A percentile compares a stretch with the other conserved stretches of the same genome.
Evolutionary conservation across 2,113 vertebrate species (phyloP).

Genomic region (Rana temporaria): DNA sequence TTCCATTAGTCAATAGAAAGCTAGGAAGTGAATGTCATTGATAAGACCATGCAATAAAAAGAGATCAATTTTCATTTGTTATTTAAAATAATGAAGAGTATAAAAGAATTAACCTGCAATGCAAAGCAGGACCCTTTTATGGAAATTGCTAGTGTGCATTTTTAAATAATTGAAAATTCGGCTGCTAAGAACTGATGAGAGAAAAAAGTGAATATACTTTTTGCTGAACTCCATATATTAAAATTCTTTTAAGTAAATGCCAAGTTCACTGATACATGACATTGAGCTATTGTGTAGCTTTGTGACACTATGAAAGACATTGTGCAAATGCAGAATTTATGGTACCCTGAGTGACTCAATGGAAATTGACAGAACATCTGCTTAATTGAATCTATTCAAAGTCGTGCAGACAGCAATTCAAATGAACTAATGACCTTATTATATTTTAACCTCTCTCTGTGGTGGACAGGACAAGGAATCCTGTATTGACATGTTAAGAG

Average conservation of each 20-base stretch:
- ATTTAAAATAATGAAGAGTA: constrained; percentile 69
- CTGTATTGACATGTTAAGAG: constrained; percentile 29
- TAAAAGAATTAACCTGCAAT: constrained; percentile 65
- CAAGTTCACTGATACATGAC: constrained; percentile 34
- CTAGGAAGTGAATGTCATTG: constrained; percentile 62
- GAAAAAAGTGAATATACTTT: constrained; percentile 29
- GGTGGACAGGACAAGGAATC: constrained; percentile 22
- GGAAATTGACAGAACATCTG: constrained; percentile 52
- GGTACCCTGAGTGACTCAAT: constrained; percentile 47
- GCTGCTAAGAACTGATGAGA: constrained; percentile 7
- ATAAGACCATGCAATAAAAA: constrained; percentile 66
- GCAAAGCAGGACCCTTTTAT: constrained; percentile 61
- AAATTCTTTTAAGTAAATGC: constrained; percentile 50
- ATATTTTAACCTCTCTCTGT: constrained; percentile 40
- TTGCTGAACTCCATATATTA: constrained; percentile 41
- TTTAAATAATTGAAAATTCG: constrained; percentile 39
- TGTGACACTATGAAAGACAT: constrained; percentile 34
- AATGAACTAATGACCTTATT: constrained; percentile 48
- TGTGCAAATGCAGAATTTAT: constrained; percentile 47
- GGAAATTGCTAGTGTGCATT: constrained; percentile 62
- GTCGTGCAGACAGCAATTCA: constrained; percentile 47
- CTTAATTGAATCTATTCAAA: constrained; percentile 53
- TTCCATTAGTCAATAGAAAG: constrained; percentile 66
- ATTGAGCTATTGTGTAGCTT: constrained; percentile 30
- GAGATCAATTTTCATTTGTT: constrained; percentile 71